Conservation (phyloP, 1,140 invertebrate genomes). For the Pissodes strobi region DNA sequence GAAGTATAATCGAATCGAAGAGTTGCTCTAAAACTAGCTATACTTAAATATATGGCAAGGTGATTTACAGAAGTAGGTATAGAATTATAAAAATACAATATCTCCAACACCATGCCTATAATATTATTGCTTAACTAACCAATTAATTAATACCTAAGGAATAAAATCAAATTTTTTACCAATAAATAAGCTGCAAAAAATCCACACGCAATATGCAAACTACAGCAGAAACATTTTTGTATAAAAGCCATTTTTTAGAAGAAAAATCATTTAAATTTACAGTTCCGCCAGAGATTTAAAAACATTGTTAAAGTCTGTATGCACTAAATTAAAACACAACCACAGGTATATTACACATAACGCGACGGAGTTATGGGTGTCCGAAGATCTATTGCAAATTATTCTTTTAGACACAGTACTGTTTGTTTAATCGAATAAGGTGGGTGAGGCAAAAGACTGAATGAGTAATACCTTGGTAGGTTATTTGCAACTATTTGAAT, state of each 20-base stretch:
- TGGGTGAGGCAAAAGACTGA: slow-evolving; percentile 44
- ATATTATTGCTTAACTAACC: too few relatives aligned
- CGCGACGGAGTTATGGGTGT: neutral
- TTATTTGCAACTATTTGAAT: slow-evolving; percentile 50
- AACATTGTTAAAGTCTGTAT: slow-evolving; percentile 25
- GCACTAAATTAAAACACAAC: neutral
- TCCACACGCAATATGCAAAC: slow-evolving; percentile 50
- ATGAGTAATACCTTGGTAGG: slow-evolving; percentile 44
- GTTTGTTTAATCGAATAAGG: slow-evolving; percentile 10
- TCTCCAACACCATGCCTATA: too few relatives aligned
- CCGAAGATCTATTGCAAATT: too few relatives aligned
- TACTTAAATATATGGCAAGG: too few relatives aligned
- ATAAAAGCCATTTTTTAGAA: slow-evolving; percentile 44
- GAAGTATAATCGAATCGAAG: too few relatives aligned
- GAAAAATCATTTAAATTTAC: slow-evolving; percentile 29
- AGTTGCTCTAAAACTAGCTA: too few relatives aligned
- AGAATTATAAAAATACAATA: too few relatives aligned
- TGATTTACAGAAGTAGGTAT: too few relatives aligned
- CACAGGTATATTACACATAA: neutral
- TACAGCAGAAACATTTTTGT: slow-evolving; percentile 51
- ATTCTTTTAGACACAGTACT: too few relatives aligned
- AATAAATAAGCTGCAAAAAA: slow-evolving; percentile 51
- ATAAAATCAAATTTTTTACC: too few relatives aligned
- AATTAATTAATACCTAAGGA: too few relatives aligned
- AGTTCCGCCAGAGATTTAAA: slow-evolving; percentile 29